Conservation (phyloP, 2,797 vertebrate genomes). For the Lindbergichthys nudifrons region DNA sequence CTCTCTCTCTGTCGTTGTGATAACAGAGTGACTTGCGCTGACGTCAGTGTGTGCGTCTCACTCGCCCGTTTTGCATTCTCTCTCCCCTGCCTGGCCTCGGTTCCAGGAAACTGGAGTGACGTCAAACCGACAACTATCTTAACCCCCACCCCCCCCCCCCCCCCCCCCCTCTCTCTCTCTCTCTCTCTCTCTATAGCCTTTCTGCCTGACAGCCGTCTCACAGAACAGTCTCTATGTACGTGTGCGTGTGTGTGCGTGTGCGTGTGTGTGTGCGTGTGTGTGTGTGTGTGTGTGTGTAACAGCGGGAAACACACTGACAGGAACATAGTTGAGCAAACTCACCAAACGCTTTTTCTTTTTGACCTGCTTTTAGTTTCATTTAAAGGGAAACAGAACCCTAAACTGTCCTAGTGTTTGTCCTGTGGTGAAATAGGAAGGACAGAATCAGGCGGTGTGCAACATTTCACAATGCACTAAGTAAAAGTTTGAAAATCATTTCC, state of each 20-base stretch:
- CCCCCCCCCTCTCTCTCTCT: constrained; percentile 12
- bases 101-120: constrained; percentile 86
- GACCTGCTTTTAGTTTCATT: background rate
- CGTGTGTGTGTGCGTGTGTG: constrained; percentile 1
- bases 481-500: constrained; percentile 3
- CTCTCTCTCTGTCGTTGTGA: constrained; percentile 77
- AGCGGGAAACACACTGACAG: constrained; percentile 34
- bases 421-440: constrained; percentile 19
- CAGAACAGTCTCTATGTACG: constrained; percentile 12
- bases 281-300: background rate
- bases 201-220: constrained; percentile 66
- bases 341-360: constrained; percentile 11
- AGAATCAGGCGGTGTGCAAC: background rate
- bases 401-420: constrained; percentile 14
- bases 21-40: constrained; percentile 86
- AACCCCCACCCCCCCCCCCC: constrained; percentile 7
- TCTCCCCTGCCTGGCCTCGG: constrained; percentile 75
- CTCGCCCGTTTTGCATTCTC: constrained; percentile 89
- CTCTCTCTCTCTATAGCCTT: background rate
- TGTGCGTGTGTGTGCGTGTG: constrained; percentile 12
- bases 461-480: background rate
- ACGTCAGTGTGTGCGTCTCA: constrained; percentile 91
- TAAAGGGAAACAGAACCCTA: background rate
- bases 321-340: constrained; percentile 38
- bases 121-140: constrained; percentile 77